Evolutionary conservation across 2,888 invertebrate genomes (phyloP), one percentile per base, ranked within the genome.

Genomic region (Athalia rosae): DNA sequence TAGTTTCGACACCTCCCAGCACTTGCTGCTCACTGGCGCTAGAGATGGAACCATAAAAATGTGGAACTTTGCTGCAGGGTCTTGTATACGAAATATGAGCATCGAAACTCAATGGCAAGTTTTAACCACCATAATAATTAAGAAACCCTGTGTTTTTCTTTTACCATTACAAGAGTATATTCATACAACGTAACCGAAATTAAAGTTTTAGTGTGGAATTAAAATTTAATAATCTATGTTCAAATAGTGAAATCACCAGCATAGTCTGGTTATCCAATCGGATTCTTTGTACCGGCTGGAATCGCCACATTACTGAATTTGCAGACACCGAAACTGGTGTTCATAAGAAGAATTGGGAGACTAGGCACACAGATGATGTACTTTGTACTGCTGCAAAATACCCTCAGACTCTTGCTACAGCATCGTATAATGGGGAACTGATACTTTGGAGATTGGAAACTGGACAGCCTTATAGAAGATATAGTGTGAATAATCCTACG

Each of bases 21-120:
- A 95, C 85, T 92, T 95, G 78, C 91, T 97, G 47, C 89, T 96
- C 77, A 96, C 96, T 0, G 96, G 95, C 1, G 96, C 95, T 0
- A 92, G 94, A 73, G 94, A 96, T 87, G 97, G 97, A 9, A 92
- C 94, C 0, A 90, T 97, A 6, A 95, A 95, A 91, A 92, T 96
- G 50, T 97, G 97, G 97, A 95, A 96, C 89, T 96, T 96, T 85
- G 96, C 95, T 86, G 94, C 95, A 43, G 96, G 96, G 0, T 92
- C 93, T 6, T 95, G 95, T 83, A 87, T 96, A 79, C 91, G 94
- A 80, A 93, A 93, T 76, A 93, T 96, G 93, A 89, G 90, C 47
- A 93, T 94, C 28, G 93, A 93, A 80, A 90, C 91, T 77, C 92
- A 92, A 85, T 92, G 92, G 87, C 94, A 92, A 83, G 92, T 92